phyloP scores from a whole-genome alignment of 2,113 vertebrate species.

The Ceyx melanurus region DNA sequence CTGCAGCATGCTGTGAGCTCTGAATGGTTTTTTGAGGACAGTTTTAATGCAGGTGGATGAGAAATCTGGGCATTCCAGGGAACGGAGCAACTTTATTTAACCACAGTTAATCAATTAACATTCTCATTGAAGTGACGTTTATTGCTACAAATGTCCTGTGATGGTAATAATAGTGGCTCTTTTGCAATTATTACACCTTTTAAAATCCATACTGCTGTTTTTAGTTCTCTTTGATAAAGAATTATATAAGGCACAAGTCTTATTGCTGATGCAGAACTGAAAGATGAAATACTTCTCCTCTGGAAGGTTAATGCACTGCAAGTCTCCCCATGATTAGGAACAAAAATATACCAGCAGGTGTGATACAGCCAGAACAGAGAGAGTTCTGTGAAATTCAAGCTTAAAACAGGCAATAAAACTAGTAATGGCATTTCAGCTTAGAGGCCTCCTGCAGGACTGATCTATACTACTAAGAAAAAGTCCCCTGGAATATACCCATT shows the following conservation, averaged over 20 bases:
- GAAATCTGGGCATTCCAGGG: neutral
- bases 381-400: conserved; percentile 39
- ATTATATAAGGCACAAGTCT: neutral
- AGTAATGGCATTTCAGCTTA: conserved; percentile 26
- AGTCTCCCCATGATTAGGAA: conserved; percentile 54
- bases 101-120: neutral
- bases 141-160: neutral
- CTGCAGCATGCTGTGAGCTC: neutral
- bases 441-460: conserved; percentile 47
- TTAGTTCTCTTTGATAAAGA: neutral
- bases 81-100: neutral
- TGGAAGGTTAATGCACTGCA: conserved; percentile 56
- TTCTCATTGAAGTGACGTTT: neutral
- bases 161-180: neutral
- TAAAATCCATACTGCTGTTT: neutral
- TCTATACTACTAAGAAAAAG: neutral
- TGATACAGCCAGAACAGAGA: conserved; percentile 39
- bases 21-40: neutral
- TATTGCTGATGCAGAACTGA: neutral
- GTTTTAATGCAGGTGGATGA: neutral
- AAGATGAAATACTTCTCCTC: conserved; percentile 45
- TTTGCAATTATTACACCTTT: neutral
- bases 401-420: conserved; percentile 48
- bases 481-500: neutral
- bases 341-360: conserved; percentile 67